phyloP scores from a whole-genome alignment of 2,113 vertebrate species.

The Dicaeum eximium region DNA sequence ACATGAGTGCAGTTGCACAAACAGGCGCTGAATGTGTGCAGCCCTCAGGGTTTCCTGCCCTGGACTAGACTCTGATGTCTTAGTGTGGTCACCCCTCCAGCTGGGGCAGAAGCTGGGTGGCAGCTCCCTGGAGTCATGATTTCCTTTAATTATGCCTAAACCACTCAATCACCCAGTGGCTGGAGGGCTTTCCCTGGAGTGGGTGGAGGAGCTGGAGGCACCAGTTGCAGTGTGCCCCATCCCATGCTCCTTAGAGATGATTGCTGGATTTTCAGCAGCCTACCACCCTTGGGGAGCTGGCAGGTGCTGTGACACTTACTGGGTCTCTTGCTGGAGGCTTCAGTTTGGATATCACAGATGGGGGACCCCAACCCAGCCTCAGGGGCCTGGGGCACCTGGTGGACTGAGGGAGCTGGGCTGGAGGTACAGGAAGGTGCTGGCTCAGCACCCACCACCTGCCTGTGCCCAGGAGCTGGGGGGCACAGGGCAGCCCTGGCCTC shows the following conservation, averaged over 20 bases:
- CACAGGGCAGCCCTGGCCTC: neutral
- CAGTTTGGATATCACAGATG: neutral
- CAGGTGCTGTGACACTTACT: neutral
- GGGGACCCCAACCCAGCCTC: rapidly evolving
- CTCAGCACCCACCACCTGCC: rapidly evolving
- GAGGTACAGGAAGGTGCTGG: neutral
- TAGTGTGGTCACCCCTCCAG: neutral
- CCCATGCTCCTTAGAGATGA: neutral
- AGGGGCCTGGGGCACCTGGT: neutral
- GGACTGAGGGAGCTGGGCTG: neutral
- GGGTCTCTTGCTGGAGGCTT: neutral
- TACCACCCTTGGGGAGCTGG: rapidly evolving
- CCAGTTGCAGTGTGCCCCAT: neutral
- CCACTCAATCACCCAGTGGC: neutral
- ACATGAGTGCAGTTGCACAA: neutral
- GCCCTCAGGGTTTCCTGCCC: neutral
- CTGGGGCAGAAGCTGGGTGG: neutral
- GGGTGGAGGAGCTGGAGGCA: neutral
- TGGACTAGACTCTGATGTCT: neutral
- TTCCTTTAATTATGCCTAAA: neutral
- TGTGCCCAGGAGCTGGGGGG: neutral
- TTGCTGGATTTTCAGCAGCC: neutral
- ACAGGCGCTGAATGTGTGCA: neutral
- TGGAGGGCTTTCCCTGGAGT: neutral
- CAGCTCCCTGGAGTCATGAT: neutral